Percentiles rank a stretch among this genome's conserved stretches.
phyloP scores from a whole-genome alignment of 2,888 invertebrate genomes.

The Autographa pulchrina region DNA sequence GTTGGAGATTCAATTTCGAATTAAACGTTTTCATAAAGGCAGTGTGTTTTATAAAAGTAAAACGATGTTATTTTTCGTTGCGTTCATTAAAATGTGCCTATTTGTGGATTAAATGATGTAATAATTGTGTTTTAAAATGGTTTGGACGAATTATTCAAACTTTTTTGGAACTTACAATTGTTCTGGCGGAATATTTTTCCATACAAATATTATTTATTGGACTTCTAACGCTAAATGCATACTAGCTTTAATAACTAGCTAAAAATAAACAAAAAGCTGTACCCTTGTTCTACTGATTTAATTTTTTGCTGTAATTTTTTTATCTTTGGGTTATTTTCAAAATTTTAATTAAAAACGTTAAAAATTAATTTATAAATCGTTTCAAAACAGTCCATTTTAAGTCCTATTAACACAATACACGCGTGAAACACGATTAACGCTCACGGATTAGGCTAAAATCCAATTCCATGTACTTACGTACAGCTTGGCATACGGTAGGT shows the following conservation, averaged over 20 bases:
- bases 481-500: conserved; percentile 19
- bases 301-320: neutral
- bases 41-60: neutral
- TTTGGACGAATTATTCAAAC: no score
- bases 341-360: neutral
- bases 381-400: conserved; percentile 6
- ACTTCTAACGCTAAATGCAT: no score
- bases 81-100: neutral
- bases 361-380: neutral
- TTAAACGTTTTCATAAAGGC: conserved; percentile 5
- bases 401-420: neutral
- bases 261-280: no score
- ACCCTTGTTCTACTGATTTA: neutral
- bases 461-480: conserved; percentile 14
- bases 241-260: no score
- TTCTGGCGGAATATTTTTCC: no score
- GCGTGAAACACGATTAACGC: conserved; percentile 17
- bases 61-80: neutral
- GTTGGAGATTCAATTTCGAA: conserved; percentile 5
- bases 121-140: no score
- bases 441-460: conserved; percentile 32
- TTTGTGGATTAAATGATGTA: neutral
- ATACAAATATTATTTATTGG: no score
- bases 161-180: no score
- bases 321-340: neutral